Conservation (phyloP, 2,113 vertebrate genomes). For the Coturnix japonica region DNA sequence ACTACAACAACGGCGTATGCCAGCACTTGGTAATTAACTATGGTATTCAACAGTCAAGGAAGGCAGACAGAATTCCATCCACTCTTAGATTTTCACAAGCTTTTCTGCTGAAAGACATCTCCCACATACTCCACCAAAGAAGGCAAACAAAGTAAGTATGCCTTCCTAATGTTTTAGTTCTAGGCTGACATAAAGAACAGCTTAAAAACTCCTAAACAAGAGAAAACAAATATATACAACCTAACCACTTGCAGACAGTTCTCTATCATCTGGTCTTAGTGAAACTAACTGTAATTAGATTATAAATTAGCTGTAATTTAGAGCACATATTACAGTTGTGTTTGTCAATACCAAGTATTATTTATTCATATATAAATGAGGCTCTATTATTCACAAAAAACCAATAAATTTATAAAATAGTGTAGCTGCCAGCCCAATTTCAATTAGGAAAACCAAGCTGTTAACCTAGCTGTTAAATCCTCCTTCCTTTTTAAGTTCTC, state of each 20-base stretch:
- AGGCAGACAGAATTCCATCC: background rate
- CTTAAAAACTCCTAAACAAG: background rate
- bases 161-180: background rate
- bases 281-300: background rate
- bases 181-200: background rate
- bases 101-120: conserved; percentile 22
- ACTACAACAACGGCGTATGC: background rate
- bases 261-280: background rate
- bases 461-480: background rate
- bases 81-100: background rate
- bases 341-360: background rate
- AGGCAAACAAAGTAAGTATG: conserved; percentile 39
- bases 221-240: background rate
- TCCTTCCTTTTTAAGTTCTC: background rate
- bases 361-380: background rate
- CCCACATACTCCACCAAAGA: conserved; percentile 38
- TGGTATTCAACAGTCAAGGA: background rate
- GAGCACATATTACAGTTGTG: background rate
- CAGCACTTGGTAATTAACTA: background rate
- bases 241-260: background rate
- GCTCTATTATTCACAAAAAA: background rate
- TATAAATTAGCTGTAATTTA: background rate
- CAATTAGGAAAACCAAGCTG: background rate
- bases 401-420: background rate
- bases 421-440: background rate